Conservation (phyloP, 2,113 vertebrate species). For the Diphyllodes magnificus region DNA sequence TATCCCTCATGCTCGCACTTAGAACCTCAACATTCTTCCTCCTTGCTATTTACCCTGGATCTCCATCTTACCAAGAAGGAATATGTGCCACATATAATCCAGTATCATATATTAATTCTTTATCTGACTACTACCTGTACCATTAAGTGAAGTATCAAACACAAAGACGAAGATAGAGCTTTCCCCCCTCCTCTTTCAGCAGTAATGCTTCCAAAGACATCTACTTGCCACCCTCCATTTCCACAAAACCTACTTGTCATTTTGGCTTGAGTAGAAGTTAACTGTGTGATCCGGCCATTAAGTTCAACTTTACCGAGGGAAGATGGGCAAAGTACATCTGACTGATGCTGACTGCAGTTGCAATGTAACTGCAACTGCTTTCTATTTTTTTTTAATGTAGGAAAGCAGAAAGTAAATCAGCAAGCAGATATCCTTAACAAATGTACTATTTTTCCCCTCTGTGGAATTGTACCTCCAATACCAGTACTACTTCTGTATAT, state of each 20-base stretch:
- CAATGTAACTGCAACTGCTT: neutral
- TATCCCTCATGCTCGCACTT: neutral
- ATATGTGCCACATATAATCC: neutral
- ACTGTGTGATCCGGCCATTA: neutral
- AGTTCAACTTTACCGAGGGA: neutral
- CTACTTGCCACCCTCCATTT: neutral
- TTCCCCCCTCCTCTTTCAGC: neutral
- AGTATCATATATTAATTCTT: neutral
- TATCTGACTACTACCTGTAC: neutral
- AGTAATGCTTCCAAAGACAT: neutral
- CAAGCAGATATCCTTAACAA: neutral
- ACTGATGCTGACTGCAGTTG: neutral
- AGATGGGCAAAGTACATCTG: neutral
- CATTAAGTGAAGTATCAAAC: neutral
- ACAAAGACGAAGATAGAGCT: neutral
- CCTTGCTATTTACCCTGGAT: neutral
- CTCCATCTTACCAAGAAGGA: neutral
- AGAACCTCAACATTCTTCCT: neutral
- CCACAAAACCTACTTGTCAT: neutral
- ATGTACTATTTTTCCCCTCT: neutral
- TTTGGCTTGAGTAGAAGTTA: neutral
- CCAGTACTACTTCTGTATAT: neutral
- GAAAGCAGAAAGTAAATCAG: neutral
- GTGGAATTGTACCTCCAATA: neutral
- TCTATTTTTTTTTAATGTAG: too few relatives aligned